These are phyloP conservation scores for Thymelicus acteon DNA, from an alignment of 2,888 invertebrate species.

Conservation along the genomic window DNA sequence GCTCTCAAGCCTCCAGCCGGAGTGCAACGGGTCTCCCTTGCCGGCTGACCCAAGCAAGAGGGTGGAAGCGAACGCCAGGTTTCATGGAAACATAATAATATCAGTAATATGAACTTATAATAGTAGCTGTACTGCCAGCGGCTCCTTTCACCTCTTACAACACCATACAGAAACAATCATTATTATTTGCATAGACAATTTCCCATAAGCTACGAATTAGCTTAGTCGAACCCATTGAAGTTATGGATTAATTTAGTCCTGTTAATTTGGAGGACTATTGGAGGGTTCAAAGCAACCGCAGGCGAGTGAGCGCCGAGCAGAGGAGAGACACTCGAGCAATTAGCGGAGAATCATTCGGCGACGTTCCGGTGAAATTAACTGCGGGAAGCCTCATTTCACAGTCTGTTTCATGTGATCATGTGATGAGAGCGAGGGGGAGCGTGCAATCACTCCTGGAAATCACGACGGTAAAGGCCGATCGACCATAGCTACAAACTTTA, in stretches of 20 bases:
- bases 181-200: too few relatives aligned
- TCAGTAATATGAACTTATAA: too few relatives aligned
- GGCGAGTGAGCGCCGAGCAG: not conserved
- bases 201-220: too few relatives aligned
- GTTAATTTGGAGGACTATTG: not conserved
- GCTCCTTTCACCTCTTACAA: too few relatives aligned
- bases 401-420: slow-evolving; percentile 15
- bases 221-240: not conserved
- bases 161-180: too few relatives aligned
- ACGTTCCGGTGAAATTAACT: slow-evolving; percentile 16
- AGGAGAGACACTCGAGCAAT: not conserved
- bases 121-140: too few relatives aligned
- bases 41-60: too few relatives aligned
- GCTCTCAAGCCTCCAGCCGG: too few relatives aligned
- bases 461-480: not conserved
- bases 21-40: too few relatives aligned
- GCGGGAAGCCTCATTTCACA: slow-evolving; percentile 25
- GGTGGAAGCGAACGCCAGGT: too few relatives aligned
- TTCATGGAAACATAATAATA: too few relatives aligned
- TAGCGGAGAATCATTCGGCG: slow-evolving; percentile 10
- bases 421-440: not conserved
- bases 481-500: too few relatives aligned
- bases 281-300: slow-evolving; percentile 16
- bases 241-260: not conserved
- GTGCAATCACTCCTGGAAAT: not conserved